Evolutionary conservation across 2,888 invertebrate genomes (phyloP).

Genomic region (Acleris emargana): DNA sequence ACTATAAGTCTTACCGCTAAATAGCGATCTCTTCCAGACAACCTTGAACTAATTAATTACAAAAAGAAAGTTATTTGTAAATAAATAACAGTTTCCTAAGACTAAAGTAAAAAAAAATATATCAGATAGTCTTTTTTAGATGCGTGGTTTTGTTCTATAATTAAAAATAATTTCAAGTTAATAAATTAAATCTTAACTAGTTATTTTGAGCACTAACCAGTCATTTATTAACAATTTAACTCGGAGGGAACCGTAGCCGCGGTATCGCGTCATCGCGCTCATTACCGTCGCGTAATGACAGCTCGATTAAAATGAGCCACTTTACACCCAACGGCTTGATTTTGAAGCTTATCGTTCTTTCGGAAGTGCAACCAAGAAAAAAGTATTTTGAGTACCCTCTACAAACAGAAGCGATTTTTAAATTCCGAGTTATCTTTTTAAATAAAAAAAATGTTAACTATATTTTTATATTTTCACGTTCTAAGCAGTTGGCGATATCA

Average conservation of each 20-base stretch:
- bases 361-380: neutral
- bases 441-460: too few relatives aligned
- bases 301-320: constrained; percentile 44
- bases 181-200: neutral
- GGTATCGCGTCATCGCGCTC: constrained; percentile 38
- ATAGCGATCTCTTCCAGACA: too few relatives aligned
- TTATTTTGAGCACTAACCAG: neutral
- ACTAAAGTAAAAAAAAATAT: too few relatives aligned
- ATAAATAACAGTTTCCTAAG: too few relatives aligned
- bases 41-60: too few relatives aligned
- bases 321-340: constrained; percentile 27
- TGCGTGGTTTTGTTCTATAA: neutral
- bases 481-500: too few relatives aligned
- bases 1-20: too few relatives aligned
- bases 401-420: neutral
- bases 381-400: neutral
- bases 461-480: too few relatives aligned
- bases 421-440: too few relatives aligned
- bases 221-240: neutral
- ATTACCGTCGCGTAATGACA: constrained; percentile 47
- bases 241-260: neutral
- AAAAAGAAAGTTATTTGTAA: too few relatives aligned
- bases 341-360: neutral
- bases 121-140: too few relatives aligned
- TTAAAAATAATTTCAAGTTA: neutral